Percentiles rank a stretch among this genome's conserved stretches.
Conservation (phyloP, 64 coral and sea anemone genomes). For the Pocillopora damicornis region DNA sequence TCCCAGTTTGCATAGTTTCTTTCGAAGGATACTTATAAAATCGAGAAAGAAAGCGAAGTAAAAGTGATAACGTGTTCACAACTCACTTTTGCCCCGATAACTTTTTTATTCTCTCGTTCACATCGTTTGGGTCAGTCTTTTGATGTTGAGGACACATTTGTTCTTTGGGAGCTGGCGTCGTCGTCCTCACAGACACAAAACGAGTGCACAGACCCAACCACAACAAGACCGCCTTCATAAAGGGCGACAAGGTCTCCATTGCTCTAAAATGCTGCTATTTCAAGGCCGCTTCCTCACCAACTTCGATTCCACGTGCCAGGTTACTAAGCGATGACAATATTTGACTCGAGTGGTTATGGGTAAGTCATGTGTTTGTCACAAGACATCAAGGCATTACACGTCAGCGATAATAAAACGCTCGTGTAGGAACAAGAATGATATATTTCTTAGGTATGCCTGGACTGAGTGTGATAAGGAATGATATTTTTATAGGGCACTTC, state of each 20-base stretch:
- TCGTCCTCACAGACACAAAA: background rate
- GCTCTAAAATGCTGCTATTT: background rate
- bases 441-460: too few relatives aligned
- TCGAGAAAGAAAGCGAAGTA: background rate
- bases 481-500: background rate
- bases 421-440: too few relatives aligned
- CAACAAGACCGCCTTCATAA: background rate
- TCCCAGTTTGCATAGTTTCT: too few relatives aligned
- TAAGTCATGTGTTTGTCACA: slow-evolving; percentile 36
- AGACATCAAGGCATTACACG: background rate
- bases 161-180: background rate
- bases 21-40: too few relatives aligned
- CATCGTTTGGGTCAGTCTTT: slow-evolving; percentile 4
- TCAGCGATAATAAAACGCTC: background rate
- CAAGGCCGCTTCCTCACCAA: background rate
- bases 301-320: background rate
- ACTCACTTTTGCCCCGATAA: slow-evolving; percentile 2
- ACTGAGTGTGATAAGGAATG: too few relatives aligned
- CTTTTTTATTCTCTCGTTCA: slow-evolving; percentile 3
- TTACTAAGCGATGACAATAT: background rate
- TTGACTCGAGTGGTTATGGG: slow-evolving; percentile 22
- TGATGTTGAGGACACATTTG: background rate
- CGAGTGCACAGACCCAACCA: slow-evolving; percentile 1
- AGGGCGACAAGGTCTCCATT: background rate
- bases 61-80: background rate